A percentile compares a stretch with the other conserved stretches of the same genome.
These are phyloP conservation scores for Tapera naevia DNA, from an alignment of 2,797 vertebrate genomes.

Conservation along the genomic window DNA sequence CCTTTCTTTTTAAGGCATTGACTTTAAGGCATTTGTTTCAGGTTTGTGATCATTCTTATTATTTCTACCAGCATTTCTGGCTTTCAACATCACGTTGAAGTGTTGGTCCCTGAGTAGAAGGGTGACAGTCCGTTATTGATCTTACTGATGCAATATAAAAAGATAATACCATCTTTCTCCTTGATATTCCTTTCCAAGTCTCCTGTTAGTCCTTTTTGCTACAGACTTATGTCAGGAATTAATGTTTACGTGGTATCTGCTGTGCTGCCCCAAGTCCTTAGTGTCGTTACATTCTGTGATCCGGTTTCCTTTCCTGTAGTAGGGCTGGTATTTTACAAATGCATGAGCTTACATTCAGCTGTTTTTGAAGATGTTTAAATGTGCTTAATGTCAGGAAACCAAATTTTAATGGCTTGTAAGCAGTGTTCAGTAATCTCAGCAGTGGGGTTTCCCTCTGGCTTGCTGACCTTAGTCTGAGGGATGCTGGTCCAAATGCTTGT, in stretches of 20 bases:
- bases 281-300: background rate
- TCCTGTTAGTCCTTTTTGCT: background rate
- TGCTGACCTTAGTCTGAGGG: background rate
- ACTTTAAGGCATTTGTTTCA: background rate
- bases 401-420: background rate
- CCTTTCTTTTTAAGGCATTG: background rate
- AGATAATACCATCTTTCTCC: background rate
- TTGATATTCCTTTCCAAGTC: background rate
- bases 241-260: background rate
- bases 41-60: background rate
- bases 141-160: background rate
- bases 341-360: background rate
- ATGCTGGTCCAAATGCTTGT: background rate
- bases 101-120: background rate
- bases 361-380: background rate
- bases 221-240: background rate
- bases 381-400: background rate
- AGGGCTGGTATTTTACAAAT: background rate
- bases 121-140: background rate
- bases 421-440: background rate
- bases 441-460: rapidly evolving
- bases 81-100: background rate
- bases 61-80: background rate
- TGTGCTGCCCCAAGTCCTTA: slow-evolving; percentile 11
- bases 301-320: background rate